Conservation (phyloP, 2,113 vertebrate species). For the Xyrauchen texanus region DNA sequence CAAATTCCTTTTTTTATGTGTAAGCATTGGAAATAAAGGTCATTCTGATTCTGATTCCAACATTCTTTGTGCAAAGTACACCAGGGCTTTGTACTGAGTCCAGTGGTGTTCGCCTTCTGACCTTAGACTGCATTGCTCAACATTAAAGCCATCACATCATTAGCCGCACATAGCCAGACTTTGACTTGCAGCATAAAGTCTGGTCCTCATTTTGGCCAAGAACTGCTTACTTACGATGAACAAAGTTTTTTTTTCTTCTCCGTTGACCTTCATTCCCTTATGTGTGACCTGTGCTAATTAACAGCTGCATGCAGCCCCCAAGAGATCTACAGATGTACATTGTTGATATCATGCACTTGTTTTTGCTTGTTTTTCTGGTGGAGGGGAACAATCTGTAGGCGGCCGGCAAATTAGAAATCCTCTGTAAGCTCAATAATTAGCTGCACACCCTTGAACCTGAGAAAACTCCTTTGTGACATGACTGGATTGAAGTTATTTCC, state of each 20-base stretch:
- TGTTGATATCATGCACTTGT: conserved; percentile 51
- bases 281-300: conserved; percentile 59
- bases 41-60: too few relatives aligned
- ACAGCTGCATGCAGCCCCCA: conserved; percentile 61
- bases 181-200: too few relatives aligned
- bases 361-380: conserved; percentile 39
- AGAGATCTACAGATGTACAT: conserved; percentile 56
- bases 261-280: conserved; percentile 62
- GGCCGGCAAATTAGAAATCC: conserved; percentile 50
- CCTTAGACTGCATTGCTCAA: too few relatives aligned
- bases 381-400: conserved; percentile 42
- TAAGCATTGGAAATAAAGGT: too few relatives aligned
- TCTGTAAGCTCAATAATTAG: conserved; percentile 57
- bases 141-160: too few relatives aligned
- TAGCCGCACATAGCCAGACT: too few relatives aligned
- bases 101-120: too few relatives aligned
- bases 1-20: too few relatives aligned
- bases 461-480: conserved; percentile 42
- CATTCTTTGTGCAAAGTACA: too few relatives aligned
- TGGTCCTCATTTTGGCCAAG: too few relatives aligned
- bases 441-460: conserved; percentile 59
- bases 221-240: too few relatives aligned
- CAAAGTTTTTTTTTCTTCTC: not conserved
- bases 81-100: too few relatives aligned
- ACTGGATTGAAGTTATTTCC: conserved; percentile 55